Base-by-base conservation (phyloP, 2,888 invertebrate genomes). In the Priocnemis perturbator region DNA sequence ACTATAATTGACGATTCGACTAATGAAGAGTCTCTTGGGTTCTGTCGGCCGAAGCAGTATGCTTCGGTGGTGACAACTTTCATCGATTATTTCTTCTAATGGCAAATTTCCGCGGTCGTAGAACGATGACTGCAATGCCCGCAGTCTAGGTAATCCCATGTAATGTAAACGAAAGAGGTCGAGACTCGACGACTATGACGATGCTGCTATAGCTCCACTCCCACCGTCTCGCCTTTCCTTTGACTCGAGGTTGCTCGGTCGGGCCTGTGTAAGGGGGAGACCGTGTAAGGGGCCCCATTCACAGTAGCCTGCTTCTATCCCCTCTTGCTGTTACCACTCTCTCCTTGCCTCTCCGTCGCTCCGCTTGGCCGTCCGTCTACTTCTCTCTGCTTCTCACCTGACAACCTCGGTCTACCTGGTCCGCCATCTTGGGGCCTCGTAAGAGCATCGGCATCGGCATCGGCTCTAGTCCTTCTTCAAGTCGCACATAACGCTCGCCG, bases 401-500 rank as follows among this genome's bases (percentile, higher is more conserved):
- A 78, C 83, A 77, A 82, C 75, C 78, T 78, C 72, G 64, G 60
- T 79, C 76, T 74, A 78, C 71, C 79, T 68, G 76, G 64, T 60
- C 83, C 70, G 85, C 85, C 85, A 85, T 85, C 83, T 85, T 85
- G 81, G 72, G 59, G 68, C 71, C 55, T 66, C 64, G 67, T 69
- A 61, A 58, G 65, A 63, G n/a, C n/a, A n/a, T n/a, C n/a, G n/a
- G n/a, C n/a, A n/a, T n/a, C n/a, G n/a, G 72, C 73, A 69, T 81
- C 70, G 61, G 67, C 59, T 61, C 62, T 64, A 67, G 79, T 70
- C 71, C 71, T 64, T 73, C 60, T 74, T 64, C 61, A 37, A 73
- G 59, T 47, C 69, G 63, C 67, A 70, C 73, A 78, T 17, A 50
- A 50, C 68, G 62, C 65, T 73, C 62, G 71, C 60, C 60, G 78